Percentiles rank a stretch among this genome's conserved stretches.
These are phyloP conservation scores for Hirtodrosophila duncani DNA, from an alignment of 2,888 invertebrate species.

Conservation along the genomic window DNA sequence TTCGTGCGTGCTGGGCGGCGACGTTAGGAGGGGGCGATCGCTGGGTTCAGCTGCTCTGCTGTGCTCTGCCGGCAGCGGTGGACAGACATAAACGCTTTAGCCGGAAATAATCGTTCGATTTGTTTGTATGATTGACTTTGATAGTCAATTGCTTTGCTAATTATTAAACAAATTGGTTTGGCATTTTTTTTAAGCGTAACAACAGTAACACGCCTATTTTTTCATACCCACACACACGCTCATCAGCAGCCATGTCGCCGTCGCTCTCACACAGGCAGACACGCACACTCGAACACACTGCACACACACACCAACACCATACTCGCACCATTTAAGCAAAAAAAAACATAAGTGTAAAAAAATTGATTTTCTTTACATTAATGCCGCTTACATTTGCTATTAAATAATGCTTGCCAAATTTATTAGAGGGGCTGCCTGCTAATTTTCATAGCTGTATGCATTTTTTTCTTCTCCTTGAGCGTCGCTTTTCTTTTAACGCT, in stretches of 20 bases:
- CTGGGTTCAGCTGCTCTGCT: too few species aligned
- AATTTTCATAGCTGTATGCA: slow-evolving; percentile 36
- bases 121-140: background rate
- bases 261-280: slow-evolving; percentile 41
- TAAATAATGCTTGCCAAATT: slow-evolving; percentile 48
- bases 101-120: too few species aligned
- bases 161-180: slow-evolving; percentile 17
- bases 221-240: slow-evolving; percentile 43
- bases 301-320: slow-evolving; percentile 28
- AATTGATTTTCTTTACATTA: slow-evolving; percentile 29
- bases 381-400: slow-evolving; percentile 47
- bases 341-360: slow-evolving; percentile 47
- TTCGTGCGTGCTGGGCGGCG: too few species aligned
- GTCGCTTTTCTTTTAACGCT: slow-evolving; percentile 59
- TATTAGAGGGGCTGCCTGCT: slow-evolving; percentile 43
- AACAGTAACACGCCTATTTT: slow-evolving; percentile 64
- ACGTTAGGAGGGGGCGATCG: too few species aligned
- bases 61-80: too few species aligned
- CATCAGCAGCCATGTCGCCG: slow-evolving; percentile 58
- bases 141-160: slow-evolving; percentile 14
- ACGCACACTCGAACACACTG: slow-evolving; percentile 25
- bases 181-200: slow-evolving; percentile 30
- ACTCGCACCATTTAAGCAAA: slow-evolving; percentile 29
- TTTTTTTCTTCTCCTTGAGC: slow-evolving; percentile 56
- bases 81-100: too few species aligned